Conservation (phyloP, 2,797 vertebrate species). For the Coluber constrictor region DNA sequence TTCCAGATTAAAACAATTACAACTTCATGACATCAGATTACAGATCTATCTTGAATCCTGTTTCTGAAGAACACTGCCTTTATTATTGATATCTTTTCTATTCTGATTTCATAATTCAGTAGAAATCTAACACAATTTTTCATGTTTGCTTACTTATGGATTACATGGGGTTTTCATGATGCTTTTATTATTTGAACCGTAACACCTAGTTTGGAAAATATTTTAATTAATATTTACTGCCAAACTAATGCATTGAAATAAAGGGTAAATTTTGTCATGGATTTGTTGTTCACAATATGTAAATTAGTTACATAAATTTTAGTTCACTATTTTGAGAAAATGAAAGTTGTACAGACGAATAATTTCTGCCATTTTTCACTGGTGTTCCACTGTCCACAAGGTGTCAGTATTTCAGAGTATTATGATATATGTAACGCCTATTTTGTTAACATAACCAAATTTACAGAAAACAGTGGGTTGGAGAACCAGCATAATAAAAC, state of each 20-base stretch:
- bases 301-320: background rate
- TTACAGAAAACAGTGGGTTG: background rate
- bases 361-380: background rate
- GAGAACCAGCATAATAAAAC: background rate
- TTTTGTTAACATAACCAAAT: background rate
- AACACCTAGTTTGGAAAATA: background rate
- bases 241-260: background rate
- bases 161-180: background rate
- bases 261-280: background rate
- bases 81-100: background rate
- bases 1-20: background rate
- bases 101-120: background rate
- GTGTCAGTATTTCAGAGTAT: slow-evolving; percentile 31
- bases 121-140: background rate
- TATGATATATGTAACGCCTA: background rate
- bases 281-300: background rate
- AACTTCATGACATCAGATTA: background rate
- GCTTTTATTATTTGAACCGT: background rate
- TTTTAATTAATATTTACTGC: background rate
- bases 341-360: background rate
- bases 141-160: background rate
- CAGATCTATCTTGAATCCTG: background rate
- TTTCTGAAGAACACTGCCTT: background rate
- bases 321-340: background rate
- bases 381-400: slow-evolving; percentile 12